Base-by-base conservation (phyloP, 2,888 invertebrate species). In the Dicyrtoma fusca region DNA sequence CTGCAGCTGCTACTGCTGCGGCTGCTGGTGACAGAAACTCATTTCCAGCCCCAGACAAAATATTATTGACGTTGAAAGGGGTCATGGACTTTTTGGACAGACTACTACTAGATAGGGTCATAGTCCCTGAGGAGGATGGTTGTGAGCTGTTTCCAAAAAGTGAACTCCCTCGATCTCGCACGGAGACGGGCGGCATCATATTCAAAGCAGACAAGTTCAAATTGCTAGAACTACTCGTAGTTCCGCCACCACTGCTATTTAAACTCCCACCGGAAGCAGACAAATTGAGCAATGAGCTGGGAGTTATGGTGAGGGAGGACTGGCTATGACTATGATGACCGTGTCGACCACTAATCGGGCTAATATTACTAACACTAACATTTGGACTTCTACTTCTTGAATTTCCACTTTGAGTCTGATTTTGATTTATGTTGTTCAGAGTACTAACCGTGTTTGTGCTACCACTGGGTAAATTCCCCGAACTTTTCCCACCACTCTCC, bases 341-440 rank as follows among this genome's bases (percentile, higher is more conserved):
- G 23, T n/a, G 69, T 17, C 55, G 66, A 61, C 62, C 11, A 4
- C 13, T 6, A 47, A 19, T 59, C 14, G 53, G 23, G n/a, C 65
- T 42, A 25, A 25, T 49, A 23, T n/a, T 62, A 49, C 42, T 69
- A 49, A 26, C 34, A 21, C 21, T 26, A n/a, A 57, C 63, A 64
- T 65, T 74, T 19, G 55, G 71, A 55, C 71, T 71, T 23, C 71
- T 51, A 55, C 71, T 71, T 21, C 64, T 26, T 45, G 71, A 45
- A 47, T 42, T 49, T 13, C 26, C 47, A 51, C n/a, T 65, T 72
- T 51, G 65, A 34, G 19, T 19, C 42, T 21, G 34, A 13, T 44
- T 53, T 8, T 13, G 23, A 57, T 59, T 42, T 13, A 17, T 63
- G 57, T 17, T 57, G 44, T 53, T 13, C 17, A 26, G 49, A n/a